Conservation (phyloP, 2,888 invertebrate genomes). For the Athalia circularis region DNA sequence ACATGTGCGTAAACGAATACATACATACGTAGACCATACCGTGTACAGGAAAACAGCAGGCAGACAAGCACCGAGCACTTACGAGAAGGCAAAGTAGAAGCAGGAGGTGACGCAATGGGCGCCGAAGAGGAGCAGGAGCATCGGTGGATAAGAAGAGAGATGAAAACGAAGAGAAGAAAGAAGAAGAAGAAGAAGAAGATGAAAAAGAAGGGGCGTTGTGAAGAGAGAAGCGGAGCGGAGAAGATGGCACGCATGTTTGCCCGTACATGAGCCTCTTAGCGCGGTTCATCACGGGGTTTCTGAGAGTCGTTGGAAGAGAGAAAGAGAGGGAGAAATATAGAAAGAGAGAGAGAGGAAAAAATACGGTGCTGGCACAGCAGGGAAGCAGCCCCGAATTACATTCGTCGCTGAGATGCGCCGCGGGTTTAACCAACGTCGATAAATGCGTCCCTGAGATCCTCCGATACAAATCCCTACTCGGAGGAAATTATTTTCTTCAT, state of each 20-base stretch:
- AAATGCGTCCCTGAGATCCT: constrained; percentile 32
- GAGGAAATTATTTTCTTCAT: constrained; percentile 30
- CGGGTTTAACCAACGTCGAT: neutral
- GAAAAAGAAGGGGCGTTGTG: constrained; percentile 45
- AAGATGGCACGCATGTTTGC: constrained; percentile 43
- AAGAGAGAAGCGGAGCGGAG: constrained; percentile 41
- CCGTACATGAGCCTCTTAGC: constrained; percentile 46
- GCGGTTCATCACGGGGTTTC: constrained; percentile 43
- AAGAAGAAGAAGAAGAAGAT: constrained; percentile 25
- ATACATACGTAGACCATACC: too few relatives aligned
- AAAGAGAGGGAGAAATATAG: constrained; percentile 5
- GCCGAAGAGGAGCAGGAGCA: constrained; percentile 7
- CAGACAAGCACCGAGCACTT: constrained; percentile 33
- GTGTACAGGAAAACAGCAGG: neutral
- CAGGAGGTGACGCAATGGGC: constrained; percentile 36
- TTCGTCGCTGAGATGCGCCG: constrained; percentile 50
- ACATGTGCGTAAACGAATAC: neutral
- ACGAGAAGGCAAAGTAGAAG: constrained; percentile 37
- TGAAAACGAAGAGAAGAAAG: neutral
- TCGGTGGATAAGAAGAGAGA: constrained; percentile 48
- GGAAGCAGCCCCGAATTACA: constrained; percentile 43
- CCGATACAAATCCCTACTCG: constrained; percentile 20
- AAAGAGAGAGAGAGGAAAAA: neutral
- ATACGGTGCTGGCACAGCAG: constrained; percentile 32
- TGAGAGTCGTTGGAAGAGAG: constrained; percentile 25